Evolutionary conservation across 2,113 vertebrate species (phyloP), one percentile per base, ranked within the genome.

Genomic region (Apodemus speciosus): DNA sequence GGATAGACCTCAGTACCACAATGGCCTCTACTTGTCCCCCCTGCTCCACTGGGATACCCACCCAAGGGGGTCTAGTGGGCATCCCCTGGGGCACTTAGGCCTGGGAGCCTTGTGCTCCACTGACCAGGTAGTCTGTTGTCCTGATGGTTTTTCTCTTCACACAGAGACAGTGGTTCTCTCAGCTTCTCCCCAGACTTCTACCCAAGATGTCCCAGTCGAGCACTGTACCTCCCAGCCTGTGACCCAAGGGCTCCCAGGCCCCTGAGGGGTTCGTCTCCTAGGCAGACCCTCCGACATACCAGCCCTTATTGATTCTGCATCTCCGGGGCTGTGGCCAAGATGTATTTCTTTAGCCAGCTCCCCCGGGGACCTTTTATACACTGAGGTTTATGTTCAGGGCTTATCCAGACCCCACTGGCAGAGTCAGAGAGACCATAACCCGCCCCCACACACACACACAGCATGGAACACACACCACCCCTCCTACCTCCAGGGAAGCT

Each of bases 401-500:
- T 71, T 72, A 77, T 92, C 35, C 3, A 13, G 62, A 35, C 58
- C 69, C 35, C 35, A 32, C 2, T 7, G 0, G 2, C 84, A 25
- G 15, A 66, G 7, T 8, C 3, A 21, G 66, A 88, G 43, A 87
- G 21, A 51, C 9, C 0, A 2, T 13, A 21, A 71, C 0, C 5
- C 23, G 40, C 18, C 9, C 18, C 38, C 73, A 75, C 7, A 25
- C 51, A 40, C 30, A 79, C 49, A 79, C 49, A 56, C 10, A 58
- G 16, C 10, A 23, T 25, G 11, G 23, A 35, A 3, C 15, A 15
- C 20, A 60, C 20, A 60, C 40, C 38, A 51, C 46, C 2, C 23
- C 4, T 2, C 30, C 3, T 0, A 49, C 46, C 60, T 30, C 20
- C 32, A 38, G 66, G 21, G 46, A 38, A 5, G 6, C 1, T 0